These are phyloP conservation scores for Delia radicum DNA, from an alignment of 1,140 invertebrate genomes.

Conservation along the genomic window DNA sequence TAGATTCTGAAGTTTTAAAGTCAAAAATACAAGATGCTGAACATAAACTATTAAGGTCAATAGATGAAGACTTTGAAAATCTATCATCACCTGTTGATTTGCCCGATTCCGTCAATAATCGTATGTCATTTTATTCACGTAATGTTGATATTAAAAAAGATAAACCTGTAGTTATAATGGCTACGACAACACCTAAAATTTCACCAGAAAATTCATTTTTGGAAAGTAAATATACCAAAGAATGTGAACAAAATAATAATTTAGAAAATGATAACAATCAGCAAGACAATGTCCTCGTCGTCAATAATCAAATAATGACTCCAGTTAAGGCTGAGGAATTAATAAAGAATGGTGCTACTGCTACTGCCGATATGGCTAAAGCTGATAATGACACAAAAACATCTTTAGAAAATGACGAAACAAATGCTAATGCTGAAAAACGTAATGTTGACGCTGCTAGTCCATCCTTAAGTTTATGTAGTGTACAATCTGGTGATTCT, in stretches of 20 bases:
- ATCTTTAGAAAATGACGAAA: no score
- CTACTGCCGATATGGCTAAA: not conserved
- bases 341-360: not conserved
- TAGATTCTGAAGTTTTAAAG: slow-evolving; percentile 51
- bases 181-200: slow-evolving; percentile 51
- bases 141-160: slow-evolving; percentile 38
- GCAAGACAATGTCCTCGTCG: not conserved
- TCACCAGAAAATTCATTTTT: slow-evolving; percentile 54
- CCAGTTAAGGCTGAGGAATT: not conserved
- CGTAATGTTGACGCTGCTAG: slow-evolving; percentile 50
- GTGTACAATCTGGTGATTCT: slow-evolving; percentile 52
- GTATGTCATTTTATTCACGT: slow-evolving; percentile 40
- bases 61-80: slow-evolving; percentile 52
- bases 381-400: slow-evolving; percentile 24
- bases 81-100: slow-evolving; percentile 48
- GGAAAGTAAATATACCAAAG: slow-evolving; percentile 46
- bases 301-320: not conserved
- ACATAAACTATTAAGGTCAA: slow-evolving; percentile 47
- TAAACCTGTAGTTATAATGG: slow-evolving; percentile 50
- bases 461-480: slow-evolving; percentile 53
- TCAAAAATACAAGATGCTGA: slow-evolving; percentile 51
- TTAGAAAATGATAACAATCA: not conserved
- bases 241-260: slow-evolving; percentile 50
- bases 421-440: slow-evolving; percentile 37
- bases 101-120: slow-evolving; percentile 46